Conservation (phyloP, 92 coral and sea anemone species). For the Chrysogorgia sp. region DNA sequence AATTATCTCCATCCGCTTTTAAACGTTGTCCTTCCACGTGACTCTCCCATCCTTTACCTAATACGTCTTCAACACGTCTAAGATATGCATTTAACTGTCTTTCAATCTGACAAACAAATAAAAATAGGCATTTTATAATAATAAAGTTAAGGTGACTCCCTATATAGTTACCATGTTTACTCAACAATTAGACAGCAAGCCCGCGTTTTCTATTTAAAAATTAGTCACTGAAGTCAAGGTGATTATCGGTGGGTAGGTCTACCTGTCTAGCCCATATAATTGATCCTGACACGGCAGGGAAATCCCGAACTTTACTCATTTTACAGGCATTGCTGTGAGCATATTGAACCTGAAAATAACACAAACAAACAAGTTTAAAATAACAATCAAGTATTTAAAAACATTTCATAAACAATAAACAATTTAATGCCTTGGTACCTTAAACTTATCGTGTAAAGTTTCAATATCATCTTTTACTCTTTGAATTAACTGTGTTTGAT, state of each 20-base stretch:
- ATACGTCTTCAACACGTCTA: conserved; percentile 96
- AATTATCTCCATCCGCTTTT: conserved; percentile 98
- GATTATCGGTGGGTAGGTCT: no score
- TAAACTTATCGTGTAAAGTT: conserved; percentile 92
- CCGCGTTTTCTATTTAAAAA: no score
- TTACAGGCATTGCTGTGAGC: conserved; percentile 97
- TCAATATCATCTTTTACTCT: conserved; percentile 99
- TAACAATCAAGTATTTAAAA: no score
- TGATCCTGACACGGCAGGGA: conserved; percentile 99
- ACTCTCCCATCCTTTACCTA: conserved; percentile 99
- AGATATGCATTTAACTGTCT: conserved; percentile 97
- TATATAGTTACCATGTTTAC: no score
- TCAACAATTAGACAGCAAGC: no score
- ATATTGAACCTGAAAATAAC: conserved; percentile 78
- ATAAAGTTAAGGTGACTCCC: no score
- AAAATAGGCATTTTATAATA: no score
- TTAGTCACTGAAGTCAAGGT: no score
- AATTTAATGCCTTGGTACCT: conserved; percentile 58
- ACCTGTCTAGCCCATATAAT: conserved; percentile 99
- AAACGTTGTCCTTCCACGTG: conserved; percentile 98
- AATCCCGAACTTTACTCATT: conserved; percentile 95
- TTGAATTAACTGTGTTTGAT: conserved; percentile 97
- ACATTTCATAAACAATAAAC: not conserved
- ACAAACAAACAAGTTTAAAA: not conserved
- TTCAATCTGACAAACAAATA: conserved; percentile 64